phyloP scores from a whole-genome alignment of 2,113 vertebrate species.

The Leptobrachium ailaonicum region DNA sequence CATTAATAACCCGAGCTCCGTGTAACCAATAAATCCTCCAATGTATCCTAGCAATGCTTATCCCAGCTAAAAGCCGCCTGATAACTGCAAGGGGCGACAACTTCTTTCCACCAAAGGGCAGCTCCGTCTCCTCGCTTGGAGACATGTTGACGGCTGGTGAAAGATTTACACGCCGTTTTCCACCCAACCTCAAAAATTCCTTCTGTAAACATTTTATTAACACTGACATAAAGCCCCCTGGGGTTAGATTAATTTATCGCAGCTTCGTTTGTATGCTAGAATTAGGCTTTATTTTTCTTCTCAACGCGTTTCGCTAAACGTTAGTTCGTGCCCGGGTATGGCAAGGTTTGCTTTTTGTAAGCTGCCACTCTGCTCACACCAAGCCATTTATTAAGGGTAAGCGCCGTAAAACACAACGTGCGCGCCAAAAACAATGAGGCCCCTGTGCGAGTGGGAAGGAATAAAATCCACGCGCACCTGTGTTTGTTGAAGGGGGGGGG shows the following conservation, averaged over 20 bases:
- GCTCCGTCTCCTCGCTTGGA: slow-evolving; percentile 7
- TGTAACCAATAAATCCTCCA: slow-evolving; percentile 37
- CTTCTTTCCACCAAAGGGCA: slow-evolving; percentile 29
- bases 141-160: slow-evolving; percentile 24
- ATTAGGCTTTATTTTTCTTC: not conserved
- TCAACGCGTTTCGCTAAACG: not conserved
- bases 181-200: slow-evolving; percentile 26
- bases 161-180: slow-evolving; percentile 34
- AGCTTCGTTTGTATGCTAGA: slow-evolving; percentile 4
- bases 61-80: slow-evolving; percentile 24
- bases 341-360: too few relatives aligned
- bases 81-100: slow-evolving; percentile 11
- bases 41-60: slow-evolving; percentile 33
- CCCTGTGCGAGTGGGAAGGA: not conserved
- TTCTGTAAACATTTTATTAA: slow-evolving; percentile 32
- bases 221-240: slow-evolving; percentile 24
- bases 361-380: not conserved
- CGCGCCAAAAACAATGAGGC: not conserved
- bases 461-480: slow-evolving; percentile 16
- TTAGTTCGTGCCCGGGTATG: not conserved
- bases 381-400: slow-evolving; percentile 15
- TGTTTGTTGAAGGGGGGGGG: not conserved
- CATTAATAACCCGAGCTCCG: slow-evolving; percentile 27
- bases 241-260: slow-evolving; percentile 25
- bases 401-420: slow-evolving; percentile 6